Percentiles rank a stretch among this genome's conserved stretches.
Conservation (phyloP, 2,888 invertebrate genomes). For the Catocala sponsa region DNA sequence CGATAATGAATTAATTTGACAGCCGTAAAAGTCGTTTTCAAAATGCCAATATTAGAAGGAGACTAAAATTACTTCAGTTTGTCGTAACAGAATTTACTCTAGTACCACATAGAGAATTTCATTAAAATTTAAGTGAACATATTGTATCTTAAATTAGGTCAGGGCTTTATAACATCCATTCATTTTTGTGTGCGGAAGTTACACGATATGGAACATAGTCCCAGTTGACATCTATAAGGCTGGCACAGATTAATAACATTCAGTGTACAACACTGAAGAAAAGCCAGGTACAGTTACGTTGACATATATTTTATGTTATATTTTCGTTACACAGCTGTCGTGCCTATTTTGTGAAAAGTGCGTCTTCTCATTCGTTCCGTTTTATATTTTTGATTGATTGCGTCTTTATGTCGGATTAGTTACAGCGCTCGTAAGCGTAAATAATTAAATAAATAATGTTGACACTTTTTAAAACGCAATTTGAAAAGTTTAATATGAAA, state of each 20-base stretch:
- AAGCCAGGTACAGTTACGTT: slow-evolving; percentile 44
- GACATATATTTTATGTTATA: slow-evolving; percentile 33
- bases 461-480: slow-evolving; percentile 2
- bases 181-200: slow-evolving; percentile 27
- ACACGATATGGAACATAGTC: slow-evolving; percentile 30
- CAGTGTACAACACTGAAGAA: slow-evolving; percentile 34
- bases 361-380: slow-evolving; percentile 51
- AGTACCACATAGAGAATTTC: no score
- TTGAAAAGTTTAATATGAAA: slow-evolving; percentile 6
- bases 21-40: no score
- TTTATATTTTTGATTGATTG: slow-evolving; percentile 71
- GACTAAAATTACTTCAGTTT: no score
- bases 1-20: no score
- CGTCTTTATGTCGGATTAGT: slow-evolving; percentile 69
- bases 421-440: slow-evolving; percentile 32
- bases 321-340: slow-evolving; percentile 47
- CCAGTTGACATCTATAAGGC: slow-evolving; percentile 33
- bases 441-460: slow-evolving; percentile 10
- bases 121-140: no score
- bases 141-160: background rate
- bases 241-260: slow-evolving; percentile 45
- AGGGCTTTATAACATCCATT: slow-evolving; percentile 20
- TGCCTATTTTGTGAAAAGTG: slow-evolving; percentile 47
- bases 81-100: no score
- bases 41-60: no score